Percentiles rank a stretch among this genome's conserved stretches.
Conservation (phyloP, 1,140 invertebrate genomes). For the Phymastichus coffea region DNA sequence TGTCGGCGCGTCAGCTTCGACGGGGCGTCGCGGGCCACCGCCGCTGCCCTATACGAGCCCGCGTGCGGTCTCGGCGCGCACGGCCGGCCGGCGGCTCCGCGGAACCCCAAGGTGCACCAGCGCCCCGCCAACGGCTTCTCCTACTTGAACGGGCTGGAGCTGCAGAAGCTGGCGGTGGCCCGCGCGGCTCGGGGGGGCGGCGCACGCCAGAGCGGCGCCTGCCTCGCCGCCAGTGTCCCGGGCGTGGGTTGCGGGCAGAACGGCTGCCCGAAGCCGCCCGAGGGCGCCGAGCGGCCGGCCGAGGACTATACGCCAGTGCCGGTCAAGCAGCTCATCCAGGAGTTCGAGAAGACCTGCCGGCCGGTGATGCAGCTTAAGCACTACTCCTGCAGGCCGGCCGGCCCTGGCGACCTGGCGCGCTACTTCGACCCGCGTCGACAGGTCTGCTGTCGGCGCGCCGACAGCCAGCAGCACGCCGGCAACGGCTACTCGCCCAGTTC, state of each 20-base stretch:
- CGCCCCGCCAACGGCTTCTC: neutral
- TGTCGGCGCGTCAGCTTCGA: neutral
- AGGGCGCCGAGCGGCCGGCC: no score
- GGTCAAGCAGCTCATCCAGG: slow-evolving; percentile 65
- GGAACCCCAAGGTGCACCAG: slow-evolving; percentile 1
- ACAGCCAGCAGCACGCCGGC: slow-evolving; percentile 9
- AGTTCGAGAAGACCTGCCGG: slow-evolving; percentile 63
- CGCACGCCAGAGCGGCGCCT: neutral
- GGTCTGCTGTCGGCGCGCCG: neutral
- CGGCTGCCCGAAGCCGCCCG: no score
- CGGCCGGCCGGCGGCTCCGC: neutral
- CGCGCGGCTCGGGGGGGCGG: neutral
- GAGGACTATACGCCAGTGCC: slow-evolving; percentile 62
- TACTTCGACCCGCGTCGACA: slow-evolving; percentile 43
- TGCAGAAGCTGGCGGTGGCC: no score
- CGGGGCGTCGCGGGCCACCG: no score
- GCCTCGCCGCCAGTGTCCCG: neutral
- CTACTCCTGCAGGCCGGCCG: slow-evolving; percentile 17
- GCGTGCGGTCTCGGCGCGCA: neutral
- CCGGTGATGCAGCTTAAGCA: slow-evolving; percentile 61
- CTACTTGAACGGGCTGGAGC: no score
- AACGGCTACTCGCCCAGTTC: slow-evolving; percentile 31
- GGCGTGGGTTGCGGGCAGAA: neutral
- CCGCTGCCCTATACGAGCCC: no score
- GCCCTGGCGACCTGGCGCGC: slow-evolving; percentile 46